Conservation (phyloP, 2,113 vertebrate species). For the Gobius niger region DNA sequence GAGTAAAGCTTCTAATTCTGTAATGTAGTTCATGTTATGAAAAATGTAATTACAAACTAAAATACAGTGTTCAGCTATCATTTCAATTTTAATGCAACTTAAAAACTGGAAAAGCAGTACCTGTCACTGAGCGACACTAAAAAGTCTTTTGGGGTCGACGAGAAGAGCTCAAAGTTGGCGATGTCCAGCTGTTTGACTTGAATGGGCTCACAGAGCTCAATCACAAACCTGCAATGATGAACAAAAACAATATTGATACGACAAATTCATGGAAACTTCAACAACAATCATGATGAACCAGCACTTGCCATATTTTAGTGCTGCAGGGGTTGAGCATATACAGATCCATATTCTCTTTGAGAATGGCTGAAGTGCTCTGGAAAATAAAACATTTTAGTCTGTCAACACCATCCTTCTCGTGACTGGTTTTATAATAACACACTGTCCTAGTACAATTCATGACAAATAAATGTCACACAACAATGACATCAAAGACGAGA, state of each 20-base stretch:
- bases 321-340: constrained; percentile 99
- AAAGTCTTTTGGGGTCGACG: constrained; percentile 97
- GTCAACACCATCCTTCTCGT: background rate
- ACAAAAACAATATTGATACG: background rate
- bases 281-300: background rate
- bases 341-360: constrained; percentile 98
- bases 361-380: constrained; percentile 95
- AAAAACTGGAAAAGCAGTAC: constrained; percentile 60
- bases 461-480: background rate
- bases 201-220: constrained; percentile 98
- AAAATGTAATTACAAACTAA: background rate
- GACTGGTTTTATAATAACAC: background rate
- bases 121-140: constrained; percentile 98
- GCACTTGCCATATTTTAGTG: constrained; percentile 94
- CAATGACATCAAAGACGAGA: background rate
- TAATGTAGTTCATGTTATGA: no score
- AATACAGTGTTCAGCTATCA: background rate
- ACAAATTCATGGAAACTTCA: background rate
- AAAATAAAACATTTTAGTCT: constrained; percentile 3
- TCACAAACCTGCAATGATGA: constrained; percentile 87
- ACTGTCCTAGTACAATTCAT: background rate
- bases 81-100: background rate
- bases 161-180: constrained; percentile 98
- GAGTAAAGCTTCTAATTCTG: no score
- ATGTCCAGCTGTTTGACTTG: constrained; percentile 98